Percentiles rank a stretch among this genome's conserved stretches.
These are phyloP conservation scores for Odontamblyopus lacepedii DNA, from an alignment of 2,797 vertebrate genomes.

Conservation along the genomic window DNA sequence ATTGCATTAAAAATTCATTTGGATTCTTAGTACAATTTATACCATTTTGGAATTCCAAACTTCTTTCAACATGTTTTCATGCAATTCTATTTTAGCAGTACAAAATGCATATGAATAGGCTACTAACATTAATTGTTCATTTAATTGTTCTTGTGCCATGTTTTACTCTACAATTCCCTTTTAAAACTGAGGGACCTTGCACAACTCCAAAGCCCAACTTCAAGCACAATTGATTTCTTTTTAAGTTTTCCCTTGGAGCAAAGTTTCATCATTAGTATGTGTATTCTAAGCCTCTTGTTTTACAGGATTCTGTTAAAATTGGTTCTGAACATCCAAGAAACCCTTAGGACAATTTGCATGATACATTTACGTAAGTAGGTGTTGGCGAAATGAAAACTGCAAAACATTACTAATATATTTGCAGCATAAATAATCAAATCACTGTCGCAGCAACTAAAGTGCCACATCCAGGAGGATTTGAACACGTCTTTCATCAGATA, in stretches of 20 bases:
- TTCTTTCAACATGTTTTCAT: not conserved
- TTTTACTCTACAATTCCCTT: constrained; percentile 2
- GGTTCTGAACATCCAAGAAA: constrained; percentile 9
- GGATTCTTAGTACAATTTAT: not conserved
- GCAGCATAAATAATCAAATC: constrained; percentile 2
- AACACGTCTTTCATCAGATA: not conserved
- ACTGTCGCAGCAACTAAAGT: not conserved
- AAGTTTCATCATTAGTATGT: constrained; percentile 16
- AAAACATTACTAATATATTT: constrained; percentile 9
- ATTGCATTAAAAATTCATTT: not conserved
- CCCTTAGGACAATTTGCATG: not conserved
- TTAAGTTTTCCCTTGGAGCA: constrained; percentile 7
- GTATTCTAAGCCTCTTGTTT: constrained; percentile 11
- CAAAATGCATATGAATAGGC: not conserved
- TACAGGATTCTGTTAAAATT: constrained; percentile 3
- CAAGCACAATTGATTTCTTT: constrained; percentile 6
- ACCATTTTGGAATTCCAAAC: not conserved
- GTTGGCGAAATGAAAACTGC: constrained; percentile 9
- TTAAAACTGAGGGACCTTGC: constrained; percentile 4
- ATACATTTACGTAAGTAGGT: constrained; percentile 4
- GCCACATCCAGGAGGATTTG: not conserved
- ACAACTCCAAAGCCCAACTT: constrained; percentile 3
- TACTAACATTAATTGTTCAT: not conserved
- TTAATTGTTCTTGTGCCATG: not conserved
- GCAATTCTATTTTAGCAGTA: not conserved